Evolutionary conservation across 2,888 invertebrate genomes (phyloP).

Genomic region (Nemotelus nigrinus): DNA sequence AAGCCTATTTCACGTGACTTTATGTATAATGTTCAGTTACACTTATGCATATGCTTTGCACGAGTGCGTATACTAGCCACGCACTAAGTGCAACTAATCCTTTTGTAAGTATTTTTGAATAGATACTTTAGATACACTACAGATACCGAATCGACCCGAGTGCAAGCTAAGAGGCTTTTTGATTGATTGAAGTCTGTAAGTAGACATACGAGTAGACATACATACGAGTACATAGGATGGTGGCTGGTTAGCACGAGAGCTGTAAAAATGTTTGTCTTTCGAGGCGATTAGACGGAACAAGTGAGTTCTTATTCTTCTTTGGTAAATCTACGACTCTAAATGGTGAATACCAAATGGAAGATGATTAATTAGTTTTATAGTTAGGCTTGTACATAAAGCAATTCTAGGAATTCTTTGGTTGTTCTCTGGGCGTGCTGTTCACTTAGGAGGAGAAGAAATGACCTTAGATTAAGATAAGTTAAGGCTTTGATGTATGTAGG

Average conservation of each 20-base stretch:
- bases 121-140: neutral
- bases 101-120: neutral
- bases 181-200: neutral
- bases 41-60: neutral
- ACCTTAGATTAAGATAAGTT: conserved; percentile 6
- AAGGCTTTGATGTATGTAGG: neutral
- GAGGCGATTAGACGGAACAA: neutral
- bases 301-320: neutral
- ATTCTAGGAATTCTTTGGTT: conserved; percentile 17
- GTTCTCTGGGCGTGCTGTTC: neutral
- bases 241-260: neutral
- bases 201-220: neutral
- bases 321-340: neutral
- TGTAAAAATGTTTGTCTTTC: conserved; percentile 1
- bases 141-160: no score
- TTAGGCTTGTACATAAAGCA: neutral
- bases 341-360: neutral
- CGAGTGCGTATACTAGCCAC: no score
- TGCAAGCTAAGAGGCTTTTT: neutral
- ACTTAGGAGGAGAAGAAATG: neutral
- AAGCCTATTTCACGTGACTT: neutral
- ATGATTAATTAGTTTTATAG: conserved; percentile 23
- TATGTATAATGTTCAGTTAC: neutral
- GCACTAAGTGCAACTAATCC: neutral
- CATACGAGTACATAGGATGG: neutral